Base-by-base conservation (phyloP, 1,140 invertebrate species). In the Pentalonia nigronervosa region DNA sequence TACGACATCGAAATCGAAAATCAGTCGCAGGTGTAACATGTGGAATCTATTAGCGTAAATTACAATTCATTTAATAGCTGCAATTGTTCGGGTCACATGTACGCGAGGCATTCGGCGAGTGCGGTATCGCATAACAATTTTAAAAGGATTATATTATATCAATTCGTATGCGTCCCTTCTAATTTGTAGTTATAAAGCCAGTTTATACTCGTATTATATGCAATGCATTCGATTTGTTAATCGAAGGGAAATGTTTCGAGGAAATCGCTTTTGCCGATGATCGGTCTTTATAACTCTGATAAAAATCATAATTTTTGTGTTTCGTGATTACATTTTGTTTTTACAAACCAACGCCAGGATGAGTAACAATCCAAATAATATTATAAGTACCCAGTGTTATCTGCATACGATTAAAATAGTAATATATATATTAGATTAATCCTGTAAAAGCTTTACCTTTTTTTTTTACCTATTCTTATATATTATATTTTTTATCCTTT, bases 21-120 rank as follows among this genome's bases (percentile, higher is more conserved):
- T 86, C 41, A 86, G 36, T 86, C 83, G 83, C 83, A 86, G 83
- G 83, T 86, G 36, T 45, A 41, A 41, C 83, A 86, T 86, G 36
- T 45, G 36, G 83, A 86, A 45, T 45, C 60, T 76, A 86, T 86
- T 86, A 41, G 23, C 36, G 83, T 86, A 86, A 86, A 86, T 45
- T 41, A 23, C 36, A 45, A 41, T 86, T 86, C 36, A 6, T 41
- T 41, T 86, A 41, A 45, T 86, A 41, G 36, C 36, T 45, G 23
- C 36, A 14, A 86, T 86, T 45, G 83, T 86, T 86, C 11, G 83
- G 83, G 36, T 86, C 83, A 45, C 23, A 45, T 86, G 8, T 30
- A 86, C 36, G 30, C 11, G 23, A 1, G 21, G 41, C 11, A 11
- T 45, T 45, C 41, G 83, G 36, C 4, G 23, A 86, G 36, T 45